Percentiles rank a stretch among this genome's conserved stretches.
Evolutionary conservation across 2,888 invertebrate species (phyloP).

Genomic region (Chloromyia formosa): DNA sequence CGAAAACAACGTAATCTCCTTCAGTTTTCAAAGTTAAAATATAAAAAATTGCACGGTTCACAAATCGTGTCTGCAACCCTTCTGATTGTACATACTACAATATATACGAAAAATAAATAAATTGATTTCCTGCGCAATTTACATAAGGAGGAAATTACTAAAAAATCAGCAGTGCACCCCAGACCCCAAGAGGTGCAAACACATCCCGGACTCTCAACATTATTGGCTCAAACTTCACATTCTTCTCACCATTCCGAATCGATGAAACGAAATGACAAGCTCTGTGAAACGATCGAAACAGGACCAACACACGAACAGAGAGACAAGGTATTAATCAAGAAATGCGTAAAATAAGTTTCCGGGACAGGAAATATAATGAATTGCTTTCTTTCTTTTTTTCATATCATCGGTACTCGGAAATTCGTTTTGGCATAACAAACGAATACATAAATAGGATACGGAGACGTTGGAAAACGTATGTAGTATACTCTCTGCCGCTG

Average conservation of each 20-base stretch:
- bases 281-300: conserved; percentile 2
- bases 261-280: conserved; percentile 29
- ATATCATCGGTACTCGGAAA: conserved; percentile 16
- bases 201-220: too few species aligned
- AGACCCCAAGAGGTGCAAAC: too few species aligned
- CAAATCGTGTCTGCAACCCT: too few species aligned
- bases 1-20: too few species aligned
- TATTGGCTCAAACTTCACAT: neutral
- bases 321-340: conserved; percentile 22
- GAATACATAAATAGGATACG: neutral
- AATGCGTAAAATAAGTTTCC: conserved; percentile 34
- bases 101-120: too few species aligned
- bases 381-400: conserved; percentile 22
- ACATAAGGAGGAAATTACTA: too few species aligned
- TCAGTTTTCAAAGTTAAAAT: too few species aligned
- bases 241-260: conserved; percentile 45
- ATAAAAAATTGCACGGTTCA: too few species aligned
- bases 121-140: too few species aligned
- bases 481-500: too few species aligned
- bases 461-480: neutral
- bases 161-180: too few species aligned
- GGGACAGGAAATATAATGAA: conserved; percentile 41
- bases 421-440: neutral
- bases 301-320: neutral
- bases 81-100: too few species aligned